Percentiles rank a stretch among this genome's conserved stretches.
These are phyloP conservation scores for Astyanax mexicanus DNA, from an alignment of 2,797 vertebrate genomes.

Conservation along the genomic window DNA sequence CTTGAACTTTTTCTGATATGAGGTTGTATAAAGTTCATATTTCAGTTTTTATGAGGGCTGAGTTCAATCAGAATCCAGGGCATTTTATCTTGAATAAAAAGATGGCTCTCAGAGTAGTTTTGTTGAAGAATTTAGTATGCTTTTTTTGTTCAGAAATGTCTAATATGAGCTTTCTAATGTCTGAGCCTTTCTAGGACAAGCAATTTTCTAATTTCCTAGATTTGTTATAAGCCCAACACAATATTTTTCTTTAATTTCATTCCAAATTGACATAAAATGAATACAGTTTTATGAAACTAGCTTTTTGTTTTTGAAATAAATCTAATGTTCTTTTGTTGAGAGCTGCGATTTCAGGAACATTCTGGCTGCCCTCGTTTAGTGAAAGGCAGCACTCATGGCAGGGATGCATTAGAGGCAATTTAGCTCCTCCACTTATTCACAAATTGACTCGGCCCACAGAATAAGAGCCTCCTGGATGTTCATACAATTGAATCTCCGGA, in stretches of 20 bases:
- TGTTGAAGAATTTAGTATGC: neutral
- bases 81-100: neutral
- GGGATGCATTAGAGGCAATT: conserved; percentile 39
- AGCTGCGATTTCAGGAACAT: neutral
- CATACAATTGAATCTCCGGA: conserved; percentile 39
- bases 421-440: conserved; percentile 25
- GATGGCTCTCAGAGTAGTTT: neutral
- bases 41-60: neutral
- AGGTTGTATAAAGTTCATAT: neutral
- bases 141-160: neutral
- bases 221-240: neutral
- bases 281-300: neutral
- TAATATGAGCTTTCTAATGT: neutral
- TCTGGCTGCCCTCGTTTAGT: conserved; percentile 12
- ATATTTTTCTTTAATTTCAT: neutral
- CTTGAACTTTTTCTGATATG: too few relatives aligned
- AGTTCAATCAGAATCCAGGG: neutral
- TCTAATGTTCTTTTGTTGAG: neutral
- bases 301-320: conserved; percentile 9
- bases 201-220: too few relatives aligned
- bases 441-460: conserved; percentile 21
- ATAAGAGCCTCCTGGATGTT: conserved; percentile 22
- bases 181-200: neutral
- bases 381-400: conserved; percentile 8
- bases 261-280: neutral